phyloP scores from a whole-genome alignment of 1,140 invertebrate species.

The Brachionus asplanchnoidis region DNA sequence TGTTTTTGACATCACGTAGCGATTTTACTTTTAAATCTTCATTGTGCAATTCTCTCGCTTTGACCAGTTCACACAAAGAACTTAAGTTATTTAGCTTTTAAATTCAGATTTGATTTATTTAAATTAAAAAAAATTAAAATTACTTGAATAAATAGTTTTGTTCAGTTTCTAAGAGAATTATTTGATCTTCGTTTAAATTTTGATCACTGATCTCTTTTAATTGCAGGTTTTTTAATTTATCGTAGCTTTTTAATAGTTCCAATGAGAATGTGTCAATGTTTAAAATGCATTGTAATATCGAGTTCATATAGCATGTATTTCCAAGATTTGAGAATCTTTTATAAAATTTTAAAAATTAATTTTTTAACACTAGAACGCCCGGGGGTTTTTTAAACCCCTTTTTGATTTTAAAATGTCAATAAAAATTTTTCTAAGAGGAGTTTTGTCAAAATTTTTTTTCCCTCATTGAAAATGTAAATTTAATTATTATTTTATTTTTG shows the following conservation, averaged over 20 bases:
- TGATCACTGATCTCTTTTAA: background rate
- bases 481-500: too few relatives aligned
- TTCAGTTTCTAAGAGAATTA: background rate
- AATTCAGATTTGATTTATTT: background rate
- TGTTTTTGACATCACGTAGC: conserved; percentile 48
- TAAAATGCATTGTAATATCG: conserved; percentile 53
- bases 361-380: too few relatives aligned
- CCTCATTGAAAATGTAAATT: too few relatives aligned
- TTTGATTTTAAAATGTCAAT: too few relatives aligned
- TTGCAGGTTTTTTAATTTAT: background rate
- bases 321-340: conserved; percentile 56
- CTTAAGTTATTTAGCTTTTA: background rate
- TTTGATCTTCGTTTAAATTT: conserved; percentile 6
- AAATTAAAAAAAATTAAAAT: background rate
- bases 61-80: conserved; percentile 44
- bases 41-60: conserved; percentile 42
- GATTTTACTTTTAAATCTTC: conserved; percentile 45
- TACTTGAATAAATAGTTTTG: conserved; percentile 34
- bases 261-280: conserved; percentile 49
- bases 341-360: too few relatives aligned
- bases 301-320: conserved; percentile 58
- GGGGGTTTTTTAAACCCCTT: too few relatives aligned
- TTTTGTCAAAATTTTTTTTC: too few relatives aligned
- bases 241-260: conserved; percentile 45
- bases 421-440: too few relatives aligned